Percentiles rank a stretch among this genome's conserved stretches.
Evolutionary conservation across 2,888 invertebrate genomes (phyloP).

Genomic region (Limnephilus lunatus): DNA sequence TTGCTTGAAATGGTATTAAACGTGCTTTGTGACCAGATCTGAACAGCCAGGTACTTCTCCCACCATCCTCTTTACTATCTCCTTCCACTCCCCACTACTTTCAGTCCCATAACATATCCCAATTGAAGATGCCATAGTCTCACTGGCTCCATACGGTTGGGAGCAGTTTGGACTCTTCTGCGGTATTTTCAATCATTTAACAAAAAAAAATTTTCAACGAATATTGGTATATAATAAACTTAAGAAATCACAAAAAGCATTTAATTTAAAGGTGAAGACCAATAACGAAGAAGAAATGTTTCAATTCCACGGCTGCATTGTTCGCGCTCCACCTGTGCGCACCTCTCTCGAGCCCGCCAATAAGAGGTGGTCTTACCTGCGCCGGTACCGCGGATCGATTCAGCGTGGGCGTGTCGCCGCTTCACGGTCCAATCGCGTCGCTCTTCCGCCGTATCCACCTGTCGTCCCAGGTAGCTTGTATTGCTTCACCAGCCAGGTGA

Average conservation of each 20-base stretch:
- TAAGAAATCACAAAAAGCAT: not conserved
- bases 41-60: too few species aligned
- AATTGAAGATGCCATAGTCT: too few species aligned
- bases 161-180: too few species aligned
- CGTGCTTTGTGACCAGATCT: too few species aligned
- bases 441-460: slow-evolving; percentile 7
- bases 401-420: slow-evolving; percentile 26
- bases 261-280: not conserved
- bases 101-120: too few species aligned
- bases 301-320: slow-evolving; percentile 23
- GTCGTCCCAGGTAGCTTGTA: slow-evolving; percentile 1
- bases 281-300: not conserved
- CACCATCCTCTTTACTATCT: too few species aligned
- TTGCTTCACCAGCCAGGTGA: slow-evolving; percentile 32
- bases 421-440: slow-evolving; percentile 20
- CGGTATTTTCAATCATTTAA: too few species aligned
- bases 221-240: too few species aligned
- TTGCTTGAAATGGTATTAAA: too few species aligned
- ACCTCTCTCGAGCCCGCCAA: slow-evolving; percentile 57
- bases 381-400: slow-evolving; percentile 34
- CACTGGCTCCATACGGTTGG: too few species aligned
- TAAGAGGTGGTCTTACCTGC: slow-evolving; percentile 57
- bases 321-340: slow-evolving; percentile 56
- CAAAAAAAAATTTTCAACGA: too few species aligned
- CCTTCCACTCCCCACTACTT: too few species aligned